Conservation (phyloP, 2,888 invertebrate species). For the Stenichneumon culpator region DNA sequence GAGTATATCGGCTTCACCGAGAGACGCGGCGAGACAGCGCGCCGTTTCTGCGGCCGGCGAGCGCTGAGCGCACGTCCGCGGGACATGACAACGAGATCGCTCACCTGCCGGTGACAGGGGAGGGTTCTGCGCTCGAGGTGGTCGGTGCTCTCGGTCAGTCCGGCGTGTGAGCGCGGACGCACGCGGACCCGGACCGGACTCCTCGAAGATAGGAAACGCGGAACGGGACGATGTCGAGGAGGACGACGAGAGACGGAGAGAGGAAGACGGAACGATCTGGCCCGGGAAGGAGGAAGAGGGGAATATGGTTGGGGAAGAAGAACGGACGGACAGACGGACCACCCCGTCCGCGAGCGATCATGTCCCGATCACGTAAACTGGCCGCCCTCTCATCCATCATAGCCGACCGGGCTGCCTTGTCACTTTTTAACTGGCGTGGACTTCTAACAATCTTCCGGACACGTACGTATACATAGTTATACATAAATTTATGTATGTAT, state of each 20-base stretch:
- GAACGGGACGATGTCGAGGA: conserved; percentile 51
- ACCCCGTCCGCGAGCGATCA: conserved; percentile 83
- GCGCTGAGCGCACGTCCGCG: conserved; percentile 73
- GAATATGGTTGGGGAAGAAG: conserved; percentile 15
- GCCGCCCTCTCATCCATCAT: conserved; percentile 85
- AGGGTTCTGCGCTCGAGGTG: conserved; percentile 64
- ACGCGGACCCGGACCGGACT: conserved; percentile 13
- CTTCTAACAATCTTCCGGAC: conserved; percentile 62
- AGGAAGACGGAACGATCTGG: conserved; percentile 33
- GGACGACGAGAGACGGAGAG: conserved; percentile 56
- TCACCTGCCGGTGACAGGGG: conserved; percentile 82
- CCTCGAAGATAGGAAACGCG: conserved; percentile 33
- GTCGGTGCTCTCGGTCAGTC: conserved; percentile 58
- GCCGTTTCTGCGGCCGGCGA: conserved; percentile 60
- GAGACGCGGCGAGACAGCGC: conserved; percentile 9
- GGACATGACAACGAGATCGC: conserved; percentile 82
- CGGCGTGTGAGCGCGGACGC: conserved; percentile 28
- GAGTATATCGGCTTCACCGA: conserved; percentile 12
- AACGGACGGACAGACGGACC: conserved; percentile 77
- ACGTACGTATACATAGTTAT: neutral
- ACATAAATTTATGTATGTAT: neutral
- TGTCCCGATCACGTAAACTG: conserved; percentile 84
- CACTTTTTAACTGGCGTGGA: conserved; percentile 75
- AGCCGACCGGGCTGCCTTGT: conserved; percentile 80
- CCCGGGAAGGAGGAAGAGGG: conserved; percentile 28